Percentiles rank a stretch among this genome's conserved stretches.
Evolutionary conservation across 2,888 invertebrate genomes (phyloP).

Genomic region (Tetragonula carbonaria): DNA sequence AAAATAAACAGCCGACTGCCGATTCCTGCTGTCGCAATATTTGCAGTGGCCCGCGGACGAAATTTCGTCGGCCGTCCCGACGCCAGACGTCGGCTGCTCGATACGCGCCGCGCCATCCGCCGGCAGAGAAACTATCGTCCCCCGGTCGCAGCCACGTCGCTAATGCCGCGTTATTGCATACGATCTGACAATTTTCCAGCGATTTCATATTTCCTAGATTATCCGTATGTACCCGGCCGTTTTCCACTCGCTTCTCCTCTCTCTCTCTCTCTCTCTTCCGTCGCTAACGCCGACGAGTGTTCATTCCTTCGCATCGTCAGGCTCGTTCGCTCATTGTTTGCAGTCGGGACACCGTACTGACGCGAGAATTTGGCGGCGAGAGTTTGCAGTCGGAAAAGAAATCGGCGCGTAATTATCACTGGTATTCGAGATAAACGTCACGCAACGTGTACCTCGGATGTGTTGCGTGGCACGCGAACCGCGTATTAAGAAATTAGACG

Average conservation of each 20-base stretch:
- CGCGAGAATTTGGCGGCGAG: not conserved
- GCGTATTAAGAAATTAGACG: too few relatives aligned
- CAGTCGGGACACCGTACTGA: not conserved
- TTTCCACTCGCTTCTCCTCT: too few relatives aligned
- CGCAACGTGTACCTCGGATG: too few relatives aligned
- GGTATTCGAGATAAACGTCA: too few relatives aligned
- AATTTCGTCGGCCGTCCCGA: conserved; percentile 57
- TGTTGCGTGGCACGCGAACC: too few relatives aligned
- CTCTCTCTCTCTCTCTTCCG: not conserved
- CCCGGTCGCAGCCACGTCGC: conserved; percentile 36
- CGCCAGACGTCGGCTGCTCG: not conserved
- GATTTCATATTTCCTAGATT: conserved; percentile 78
- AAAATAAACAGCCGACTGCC: conserved; percentile 76
- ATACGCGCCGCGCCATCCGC: not conserved
- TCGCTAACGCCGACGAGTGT: not conserved
- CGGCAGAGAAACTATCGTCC: conserved; percentile 61
- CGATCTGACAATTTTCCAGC: conserved; percentile 76
- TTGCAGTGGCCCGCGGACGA: conserved; percentile 69
- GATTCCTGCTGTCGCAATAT: conserved; percentile 75
- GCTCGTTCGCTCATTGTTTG: not conserved
- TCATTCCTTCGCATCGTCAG: not conserved
- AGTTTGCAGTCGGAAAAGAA: too few relatives aligned
- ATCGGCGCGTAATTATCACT: too few relatives aligned
- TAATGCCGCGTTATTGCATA: conserved; percentile 79
- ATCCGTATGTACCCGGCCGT: conserved; percentile 55